Evolutionary conservation across 1,140 invertebrate genomes (phyloP), one percentile per base, ranked within the genome.

Genomic region (Hesperophylax magnus): DNA sequence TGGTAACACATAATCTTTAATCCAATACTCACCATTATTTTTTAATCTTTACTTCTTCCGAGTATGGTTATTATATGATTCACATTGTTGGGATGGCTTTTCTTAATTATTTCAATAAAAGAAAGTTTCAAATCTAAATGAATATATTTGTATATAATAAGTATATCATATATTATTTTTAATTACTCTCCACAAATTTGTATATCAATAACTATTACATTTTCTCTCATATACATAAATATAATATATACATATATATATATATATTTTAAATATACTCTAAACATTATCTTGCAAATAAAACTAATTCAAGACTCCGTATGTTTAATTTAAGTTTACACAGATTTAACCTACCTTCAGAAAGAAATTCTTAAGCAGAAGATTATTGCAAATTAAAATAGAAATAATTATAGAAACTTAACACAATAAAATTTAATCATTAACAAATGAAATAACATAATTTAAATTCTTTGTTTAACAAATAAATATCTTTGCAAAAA

Each of bases 141-240:
- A 72, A 81, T 81, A 81, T 81, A 81, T 81, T 77, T 81, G 22
- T 77, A 67, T 81, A 56, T 81, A 81, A 77, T 77, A 78, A 77
- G 80, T 78, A 81, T 81, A 81, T 81, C 77, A 81, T 81, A 81
- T 81, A 81, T 22, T 54, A 75, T 75, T 79, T 77, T 78, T 72
- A 81, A 81, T 81, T 81, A 81, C 53, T 81, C 72, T 81, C 39
- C 80, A 81, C 80, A 78, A 75, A 39, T 54, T 67, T 81, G 76
- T 81, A 81, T 81, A 81, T 77, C 77, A 81, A 81, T 81, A 81
- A 77, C 75, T 78, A 34, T 80, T 61, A 74, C 67, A 54, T 72
- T 47, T 63, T 14, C 67, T 39, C 75, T 54, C 34, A 75, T 80
- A 80, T 80, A 75, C 18, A 75, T 74, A 74, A 75, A 80, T 80